phyloP scores from a whole-genome alignment of 2,797 vertebrate species.

The Gadopsis bispinosus region DNA sequence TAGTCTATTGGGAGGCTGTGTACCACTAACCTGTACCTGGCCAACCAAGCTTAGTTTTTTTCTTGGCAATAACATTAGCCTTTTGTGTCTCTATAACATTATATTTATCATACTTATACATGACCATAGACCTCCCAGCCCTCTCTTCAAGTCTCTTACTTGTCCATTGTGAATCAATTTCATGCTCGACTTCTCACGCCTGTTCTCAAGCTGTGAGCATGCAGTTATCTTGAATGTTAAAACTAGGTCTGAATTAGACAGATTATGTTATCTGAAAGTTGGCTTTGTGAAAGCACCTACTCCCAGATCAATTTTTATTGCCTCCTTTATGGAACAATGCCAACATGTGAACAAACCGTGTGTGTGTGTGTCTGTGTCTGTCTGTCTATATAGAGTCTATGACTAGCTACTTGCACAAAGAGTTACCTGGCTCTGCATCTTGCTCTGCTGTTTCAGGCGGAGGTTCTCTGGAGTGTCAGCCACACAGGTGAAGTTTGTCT shows the following conservation, averaged over 20 bases:
- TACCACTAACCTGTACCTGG: neutral
- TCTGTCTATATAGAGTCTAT: neutral
- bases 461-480: slow-evolving; percentile 98
- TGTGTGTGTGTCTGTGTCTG: neutral
- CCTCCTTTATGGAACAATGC: neutral
- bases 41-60: neutral
- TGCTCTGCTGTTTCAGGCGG: slow-evolving; percentile 96
- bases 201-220: slow-evolving; percentile 19
- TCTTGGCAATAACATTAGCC: neutral
- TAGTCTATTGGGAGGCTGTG: neutral
- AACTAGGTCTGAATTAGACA: slow-evolving; percentile 13
- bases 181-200: slow-evolving; percentile 31
- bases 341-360: slow-evolving; percentile 11
- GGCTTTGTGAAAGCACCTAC: slow-evolving; percentile 5
- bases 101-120: neutral
- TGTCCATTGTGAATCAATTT: slow-evolving; percentile 36
- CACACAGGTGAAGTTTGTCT: slow-evolving; percentile 95
- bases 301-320: slow-evolving; percentile 3
- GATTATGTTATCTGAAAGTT: slow-evolving; percentile 20
- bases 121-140: too few relatives aligned
- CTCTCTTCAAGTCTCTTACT: slow-evolving; percentile 4
- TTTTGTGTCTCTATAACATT: neutral
- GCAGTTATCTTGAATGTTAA: slow-evolving; percentile 18
- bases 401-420: neutral
- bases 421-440: slow-evolving; percentile 95